Evolutionary conservation across 2,797 vertebrate species (phyloP).

Genomic region (Sciurus vulgaris): DNA sequence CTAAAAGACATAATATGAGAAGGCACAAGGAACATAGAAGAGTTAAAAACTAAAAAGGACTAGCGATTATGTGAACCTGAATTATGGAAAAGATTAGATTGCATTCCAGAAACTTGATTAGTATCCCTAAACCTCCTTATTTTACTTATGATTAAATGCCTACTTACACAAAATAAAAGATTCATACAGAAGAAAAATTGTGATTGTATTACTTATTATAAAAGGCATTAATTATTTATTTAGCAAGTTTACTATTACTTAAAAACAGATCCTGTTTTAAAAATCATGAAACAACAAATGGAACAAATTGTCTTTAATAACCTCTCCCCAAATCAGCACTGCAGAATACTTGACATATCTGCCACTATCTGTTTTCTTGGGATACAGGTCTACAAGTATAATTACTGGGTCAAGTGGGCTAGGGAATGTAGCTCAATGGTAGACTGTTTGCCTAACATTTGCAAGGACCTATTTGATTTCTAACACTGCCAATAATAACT

Average conservation of each 20-base stretch:
- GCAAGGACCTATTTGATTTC: not conserved
- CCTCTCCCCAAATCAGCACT: not conserved
- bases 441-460: not conserved
- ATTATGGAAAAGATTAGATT: conserved; percentile 83
- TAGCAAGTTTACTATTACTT: conserved; percentile 35
- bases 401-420: not conserved
- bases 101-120: conserved; percentile 83
- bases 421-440: not conserved
- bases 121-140: conserved; percentile 79
- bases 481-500: not conserved
- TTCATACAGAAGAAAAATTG: conserved; percentile 71
- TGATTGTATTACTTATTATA: not conserved
- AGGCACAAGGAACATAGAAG: conserved; percentile 81
- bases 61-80: conserved; percentile 81
- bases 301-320: conserved; percentile 14
- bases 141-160: conserved; percentile 85
- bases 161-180: conserved; percentile 84
- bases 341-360: conserved; percentile 9
- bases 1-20: conserved; percentile 72
- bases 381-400: conserved; percentile 39
- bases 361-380: conserved; percentile 10
- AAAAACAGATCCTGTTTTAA: conserved; percentile 61
- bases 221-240: conserved; percentile 23
- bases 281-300: not conserved
- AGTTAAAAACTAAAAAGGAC: conserved; percentile 82